Conservation (phyloP, 2,113 vertebrate genomes). For the Serinus canaria region DNA sequence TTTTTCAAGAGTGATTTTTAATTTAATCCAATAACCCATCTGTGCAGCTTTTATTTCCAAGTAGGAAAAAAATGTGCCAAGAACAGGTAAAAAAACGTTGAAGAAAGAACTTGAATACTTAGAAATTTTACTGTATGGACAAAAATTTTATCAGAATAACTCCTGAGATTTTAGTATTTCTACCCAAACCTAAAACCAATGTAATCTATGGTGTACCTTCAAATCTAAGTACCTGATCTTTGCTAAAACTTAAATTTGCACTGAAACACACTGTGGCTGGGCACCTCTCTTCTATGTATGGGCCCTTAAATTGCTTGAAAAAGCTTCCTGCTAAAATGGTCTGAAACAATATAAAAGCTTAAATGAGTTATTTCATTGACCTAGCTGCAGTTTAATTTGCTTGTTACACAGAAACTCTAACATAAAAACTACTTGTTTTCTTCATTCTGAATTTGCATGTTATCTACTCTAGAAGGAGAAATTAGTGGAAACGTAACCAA, state of each 20-base stretch:
- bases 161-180: background rate
- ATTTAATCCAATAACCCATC: background rate
- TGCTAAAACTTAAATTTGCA: background rate
- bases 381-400: background rate
- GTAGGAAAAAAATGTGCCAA: background rate
- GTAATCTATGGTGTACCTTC: background rate
- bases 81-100: background rate
- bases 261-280: background rate
- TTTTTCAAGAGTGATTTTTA: background rate
- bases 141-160: background rate
- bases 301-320: background rate
- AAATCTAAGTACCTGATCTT: background rate
- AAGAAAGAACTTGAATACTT: accelerated
- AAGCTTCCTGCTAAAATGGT: background rate
- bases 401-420: background rate
- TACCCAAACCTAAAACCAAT: background rate
- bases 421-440: background rate
- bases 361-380: background rate
- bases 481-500: background rate
- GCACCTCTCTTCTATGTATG: background rate
- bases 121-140: background rate
- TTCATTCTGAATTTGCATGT: background rate
- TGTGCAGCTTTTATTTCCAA: background rate
- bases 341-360: background rate
- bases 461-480: background rate